Conservation (phyloP, 2,113 vertebrate genomes). For the Cygnus buccinator region DNA sequence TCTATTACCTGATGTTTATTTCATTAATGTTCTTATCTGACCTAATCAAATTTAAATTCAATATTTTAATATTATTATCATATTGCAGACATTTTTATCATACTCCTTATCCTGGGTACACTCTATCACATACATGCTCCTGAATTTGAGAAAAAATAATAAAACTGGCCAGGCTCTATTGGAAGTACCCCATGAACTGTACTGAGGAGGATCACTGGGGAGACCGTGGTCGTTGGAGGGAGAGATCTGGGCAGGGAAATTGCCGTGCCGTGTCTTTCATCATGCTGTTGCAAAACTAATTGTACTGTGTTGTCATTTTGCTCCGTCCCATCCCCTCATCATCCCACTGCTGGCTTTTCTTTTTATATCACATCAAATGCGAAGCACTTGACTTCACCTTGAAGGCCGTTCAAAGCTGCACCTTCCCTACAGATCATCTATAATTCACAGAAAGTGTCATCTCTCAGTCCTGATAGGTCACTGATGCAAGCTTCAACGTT, state of each 20-base stretch:
- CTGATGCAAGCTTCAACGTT: background rate
- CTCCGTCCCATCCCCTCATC: background rate
- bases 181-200: background rate
- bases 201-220: background rate
- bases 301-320: background rate
- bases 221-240: background rate
- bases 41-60: background rate
- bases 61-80: background rate
- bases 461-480: constrained; percentile 10
- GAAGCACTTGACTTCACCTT: constrained; percentile 38
- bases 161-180: background rate
- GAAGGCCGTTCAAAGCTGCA: constrained; percentile 36
- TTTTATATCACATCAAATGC: background rate
- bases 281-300: background rate
- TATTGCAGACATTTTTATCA: background rate
- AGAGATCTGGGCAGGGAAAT: background rate
- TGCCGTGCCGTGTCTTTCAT: background rate
- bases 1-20: background rate
- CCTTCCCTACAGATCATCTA: constrained; percentile 34
- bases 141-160: background rate
- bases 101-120: background rate
- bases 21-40: background rate
- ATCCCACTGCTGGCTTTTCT: background rate
- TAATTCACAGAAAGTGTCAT: constrained; percentile 39
- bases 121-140: background rate